phyloP scores from a whole-genome alignment of 2,888 invertebrate species.

The Mythimna impura region DNA sequence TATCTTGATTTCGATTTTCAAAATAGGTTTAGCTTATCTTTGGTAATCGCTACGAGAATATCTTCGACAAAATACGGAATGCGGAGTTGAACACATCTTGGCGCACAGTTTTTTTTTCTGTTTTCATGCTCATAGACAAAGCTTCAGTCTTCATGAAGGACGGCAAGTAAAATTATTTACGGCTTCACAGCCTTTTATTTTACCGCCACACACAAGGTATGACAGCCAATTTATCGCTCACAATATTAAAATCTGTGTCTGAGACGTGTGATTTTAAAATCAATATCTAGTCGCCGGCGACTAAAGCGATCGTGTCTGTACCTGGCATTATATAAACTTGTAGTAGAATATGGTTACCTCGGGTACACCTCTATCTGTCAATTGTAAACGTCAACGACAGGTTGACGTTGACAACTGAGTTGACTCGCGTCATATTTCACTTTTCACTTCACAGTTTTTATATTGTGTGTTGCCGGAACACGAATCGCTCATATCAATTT shows the following conservation, averaged over 20 bases:
- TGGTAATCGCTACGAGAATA: slow-evolving; percentile 19
- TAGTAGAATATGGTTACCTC: neutral
- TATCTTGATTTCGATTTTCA: neutral
- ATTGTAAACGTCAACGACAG: slow-evolving; percentile 18
- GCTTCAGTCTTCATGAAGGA: neutral
- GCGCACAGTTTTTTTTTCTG: neutral
- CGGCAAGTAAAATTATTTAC: too few species aligned
- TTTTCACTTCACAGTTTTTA: slow-evolving; percentile 13
- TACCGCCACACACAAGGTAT: too few species aligned
- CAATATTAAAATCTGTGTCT: too few species aligned
- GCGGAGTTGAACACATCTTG: neutral
- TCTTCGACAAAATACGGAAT: slow-evolving; percentile 16
- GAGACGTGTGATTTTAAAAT: neutral
- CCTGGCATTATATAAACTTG: neutral
- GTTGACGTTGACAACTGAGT: slow-evolving; percentile 37
- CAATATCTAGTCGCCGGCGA: neutral
- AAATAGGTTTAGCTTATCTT: neutral
- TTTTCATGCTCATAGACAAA: neutral
- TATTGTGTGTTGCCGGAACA: slow-evolving; percentile 50
- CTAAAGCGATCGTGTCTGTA: neutral
- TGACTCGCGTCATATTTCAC: slow-evolving; percentile 7
- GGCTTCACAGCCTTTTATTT: too few species aligned
- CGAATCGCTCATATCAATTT: slow-evolving; percentile 43
- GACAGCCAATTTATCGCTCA: too few species aligned
- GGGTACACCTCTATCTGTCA: neutral